phyloP scores from a whole-genome alignment of 2,888 invertebrate genomes.

The Andrena trimmerana region DNA sequence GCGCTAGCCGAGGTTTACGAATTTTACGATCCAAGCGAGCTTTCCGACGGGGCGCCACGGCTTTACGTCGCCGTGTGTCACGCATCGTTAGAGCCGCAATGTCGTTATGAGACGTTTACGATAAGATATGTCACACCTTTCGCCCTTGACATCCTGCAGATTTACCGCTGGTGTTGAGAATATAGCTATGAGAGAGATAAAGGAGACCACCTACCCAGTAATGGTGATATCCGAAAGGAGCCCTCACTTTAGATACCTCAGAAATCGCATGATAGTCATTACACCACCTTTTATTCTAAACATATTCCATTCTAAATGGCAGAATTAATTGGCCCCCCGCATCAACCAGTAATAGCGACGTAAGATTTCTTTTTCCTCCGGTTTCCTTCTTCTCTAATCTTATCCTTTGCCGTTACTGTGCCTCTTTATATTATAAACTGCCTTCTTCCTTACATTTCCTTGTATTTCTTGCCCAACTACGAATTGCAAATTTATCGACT shows the following conservation, averaged over 20 bases:
- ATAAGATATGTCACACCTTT: constrained; percentile 83
- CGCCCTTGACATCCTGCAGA: constrained; percentile 77
- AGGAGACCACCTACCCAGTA: constrained; percentile 49
- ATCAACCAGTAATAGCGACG: background rate
- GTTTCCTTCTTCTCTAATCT: background rate
- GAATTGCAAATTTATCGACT: too few species aligned
- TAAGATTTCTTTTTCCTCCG: background rate
- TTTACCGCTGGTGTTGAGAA: constrained; percentile 72
- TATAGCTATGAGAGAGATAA: constrained; percentile 55
- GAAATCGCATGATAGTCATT: constrained; percentile 33
- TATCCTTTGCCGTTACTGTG: background rate
- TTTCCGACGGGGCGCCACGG: constrained; percentile 67
- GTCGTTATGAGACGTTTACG: constrained; percentile 83
- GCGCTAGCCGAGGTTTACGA: constrained; percentile 75
- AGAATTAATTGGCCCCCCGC: background rate
- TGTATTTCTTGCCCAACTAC: background rate
- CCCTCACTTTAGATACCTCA: constrained; percentile 21
- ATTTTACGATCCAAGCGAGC: constrained; percentile 76
- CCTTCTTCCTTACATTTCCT: too few species aligned
- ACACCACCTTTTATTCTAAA: background rate
- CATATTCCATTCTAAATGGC: background rate
- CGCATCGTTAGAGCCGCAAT: constrained; percentile 81
- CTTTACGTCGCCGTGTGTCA: constrained; percentile 82
- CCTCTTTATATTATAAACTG: too few species aligned
- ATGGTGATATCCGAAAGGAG: constrained; percentile 52